Base-by-base conservation (phyloP, 2,797 vertebrate species). In the Poeciliopsis presidionis region DNA sequence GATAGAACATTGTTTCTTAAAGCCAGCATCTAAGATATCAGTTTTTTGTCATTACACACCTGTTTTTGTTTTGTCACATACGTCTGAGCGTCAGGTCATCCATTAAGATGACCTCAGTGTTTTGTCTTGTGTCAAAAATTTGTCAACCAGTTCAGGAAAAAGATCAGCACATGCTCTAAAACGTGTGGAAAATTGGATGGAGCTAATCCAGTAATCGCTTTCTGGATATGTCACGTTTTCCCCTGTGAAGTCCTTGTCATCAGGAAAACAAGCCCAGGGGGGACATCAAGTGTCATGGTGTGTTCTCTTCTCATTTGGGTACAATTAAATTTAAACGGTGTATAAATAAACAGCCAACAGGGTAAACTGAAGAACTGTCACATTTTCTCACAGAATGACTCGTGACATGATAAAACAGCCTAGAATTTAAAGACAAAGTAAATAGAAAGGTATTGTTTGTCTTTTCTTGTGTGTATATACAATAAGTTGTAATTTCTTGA, bases 261-360 rank as follows among this genome's bases (percentile, higher is more conserved):
- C 63, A 41, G 63, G 11, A 41, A 63, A 63, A 36, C 22, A 67
- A 67, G 63, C 36, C 63, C 63, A 22, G 8, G 22, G 36, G 5
- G 22, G 39, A 46, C 46, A 72, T 51, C 55, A 72, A 81, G 49
- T 33, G 74, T 76, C 59, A 53, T 51, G 71, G n/a, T n/a, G 0
- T 45, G 39, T 45, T 76, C 74, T 72, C 75, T 55, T 81, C 28
- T 71, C 73, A 72, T 80, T 71, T 46, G 69, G n/a, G 47, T 43
- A 14, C 67, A 72, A 41, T 39, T 25, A 53, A 14, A 46, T 33
- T n/a, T 45, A 57, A 33, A 57, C 22, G n/a, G 51, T 14, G 51
- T 8, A 25, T 57, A 33, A 72, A 65, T 51, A 63, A 46, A 51
- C 12, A 51, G 18, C 36, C 67, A 28, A 72, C n/a, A 20, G 63